Percentiles rank a stretch among this genome's conserved stretches.
These are phyloP conservation scores for Eulacestoma nigropectus DNA, from an alignment of 2,113 vertebrate genomes.

Conservation along the genomic window DNA sequence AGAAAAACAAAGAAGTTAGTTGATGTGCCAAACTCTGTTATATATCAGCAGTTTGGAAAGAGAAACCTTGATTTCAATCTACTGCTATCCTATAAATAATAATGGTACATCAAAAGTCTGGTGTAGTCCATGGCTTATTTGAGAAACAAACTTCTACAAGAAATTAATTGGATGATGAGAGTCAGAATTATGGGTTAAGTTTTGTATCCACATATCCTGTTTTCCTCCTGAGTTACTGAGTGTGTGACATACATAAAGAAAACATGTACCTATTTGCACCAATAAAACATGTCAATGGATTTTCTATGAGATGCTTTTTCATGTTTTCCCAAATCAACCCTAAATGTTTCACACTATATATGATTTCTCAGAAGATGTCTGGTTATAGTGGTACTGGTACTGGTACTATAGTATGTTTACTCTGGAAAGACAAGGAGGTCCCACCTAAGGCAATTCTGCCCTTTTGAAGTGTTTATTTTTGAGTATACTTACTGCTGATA, in stretches of 20 bases:
- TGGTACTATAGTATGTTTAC: not conserved
- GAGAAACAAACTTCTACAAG: not conserved
- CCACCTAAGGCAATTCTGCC: not conserved
- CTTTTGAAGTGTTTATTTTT: not conserved
- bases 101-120: not conserved
- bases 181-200: not conserved
- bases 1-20: not conserved
- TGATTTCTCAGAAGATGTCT: not conserved
- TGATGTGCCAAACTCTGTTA: not conserved
- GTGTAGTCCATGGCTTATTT: not conserved
- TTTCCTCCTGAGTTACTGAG: not conserved
- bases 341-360: not conserved
- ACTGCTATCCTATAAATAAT: not conserved
- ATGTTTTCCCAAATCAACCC: not conserved
- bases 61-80: not conserved
- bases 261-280: not conserved
- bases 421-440: not conserved
- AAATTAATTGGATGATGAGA: not conserved
- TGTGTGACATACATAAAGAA: not conserved
- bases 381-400: not conserved
- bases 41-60: not conserved
- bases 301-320: not conserved
- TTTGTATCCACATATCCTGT: not conserved
- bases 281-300: not conserved
- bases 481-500: not conserved